phyloP scores from a whole-genome alignment of 1,140 invertebrate genomes.

The Belonocnema kinseyi region DNA sequence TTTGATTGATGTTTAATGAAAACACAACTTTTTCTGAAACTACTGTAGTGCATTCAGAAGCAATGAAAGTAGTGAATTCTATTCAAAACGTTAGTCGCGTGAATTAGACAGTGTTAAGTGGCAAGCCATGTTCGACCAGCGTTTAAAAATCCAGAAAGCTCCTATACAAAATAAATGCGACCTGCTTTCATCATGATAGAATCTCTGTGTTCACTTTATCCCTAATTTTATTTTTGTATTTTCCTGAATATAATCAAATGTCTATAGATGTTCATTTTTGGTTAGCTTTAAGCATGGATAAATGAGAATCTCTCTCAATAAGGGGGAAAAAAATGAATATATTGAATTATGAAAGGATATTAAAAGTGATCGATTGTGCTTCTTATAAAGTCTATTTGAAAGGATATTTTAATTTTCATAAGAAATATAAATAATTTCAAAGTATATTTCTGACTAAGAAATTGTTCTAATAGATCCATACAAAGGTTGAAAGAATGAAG shows the following conservation, averaged over 20 bases:
- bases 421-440: not conserved
- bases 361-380: not conserved
- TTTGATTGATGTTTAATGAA: no score
- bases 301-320: not conserved
- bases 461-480: not conserved
- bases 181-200: not conserved
- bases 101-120: not conserved
- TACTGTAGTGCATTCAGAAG: no score
- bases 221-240: not conserved
- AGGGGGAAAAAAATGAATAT: not conserved
- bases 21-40: no score
- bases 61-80: not conserved
- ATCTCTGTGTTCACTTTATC: not conserved
- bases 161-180: conserved; percentile 2
- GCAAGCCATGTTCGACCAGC: not conserved
- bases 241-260: not conserved
- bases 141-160: not conserved
- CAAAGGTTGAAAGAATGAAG: not conserved
- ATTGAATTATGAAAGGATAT: not conserved
- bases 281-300: not conserved
- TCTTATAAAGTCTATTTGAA: no score
- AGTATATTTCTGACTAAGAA: not conserved
- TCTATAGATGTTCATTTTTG: not conserved
- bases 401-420: no score
- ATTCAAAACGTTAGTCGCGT: not conserved